Conservation (phyloP, 2,888 invertebrate species). For the Dorcus parallelipipedus region DNA sequence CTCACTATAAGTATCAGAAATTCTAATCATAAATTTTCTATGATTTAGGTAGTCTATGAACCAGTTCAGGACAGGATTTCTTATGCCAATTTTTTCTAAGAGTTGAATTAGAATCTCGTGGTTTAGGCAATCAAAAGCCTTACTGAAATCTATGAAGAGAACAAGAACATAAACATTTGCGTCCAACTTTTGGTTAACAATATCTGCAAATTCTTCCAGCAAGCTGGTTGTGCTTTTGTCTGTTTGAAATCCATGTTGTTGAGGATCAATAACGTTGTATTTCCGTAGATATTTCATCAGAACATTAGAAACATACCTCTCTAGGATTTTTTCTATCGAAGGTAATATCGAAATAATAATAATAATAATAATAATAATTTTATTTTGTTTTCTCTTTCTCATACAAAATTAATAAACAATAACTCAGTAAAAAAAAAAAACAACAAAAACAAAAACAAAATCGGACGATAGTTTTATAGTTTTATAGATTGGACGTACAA, state of each 20-base stretch:
- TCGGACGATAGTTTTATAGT: neutral
- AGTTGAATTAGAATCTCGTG: neutral
- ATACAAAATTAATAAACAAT: too few relatives aligned
- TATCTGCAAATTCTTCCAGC: neutral
- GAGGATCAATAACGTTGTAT: neutral
- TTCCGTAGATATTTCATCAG: neutral
- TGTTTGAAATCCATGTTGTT: neutral
- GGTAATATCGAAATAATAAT: neutral
- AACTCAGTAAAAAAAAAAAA: too few relatives aligned
- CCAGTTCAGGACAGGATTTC: neutral
- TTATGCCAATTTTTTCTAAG: neutral
- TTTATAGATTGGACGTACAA: slow-evolving; percentile 1
- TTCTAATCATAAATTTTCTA: neutral
- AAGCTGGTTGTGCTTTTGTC: neutral
- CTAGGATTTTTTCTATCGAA: neutral
- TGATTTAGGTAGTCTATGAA: neutral
- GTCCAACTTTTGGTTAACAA: neutral
- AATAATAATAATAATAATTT: too few relatives aligned
- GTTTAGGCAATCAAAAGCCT: slow-evolving; percentile 1
- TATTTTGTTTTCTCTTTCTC: too few relatives aligned
- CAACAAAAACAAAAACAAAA: too few relatives aligned
- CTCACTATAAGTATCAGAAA: neutral
- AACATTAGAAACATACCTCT: neutral
- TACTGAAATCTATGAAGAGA: neutral
- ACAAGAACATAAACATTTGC: neutral